These are phyloP conservation scores for Drosophila anomalata DNA, from an alignment of 2,888 invertebrate species.

Conservation along the genomic window DNA sequence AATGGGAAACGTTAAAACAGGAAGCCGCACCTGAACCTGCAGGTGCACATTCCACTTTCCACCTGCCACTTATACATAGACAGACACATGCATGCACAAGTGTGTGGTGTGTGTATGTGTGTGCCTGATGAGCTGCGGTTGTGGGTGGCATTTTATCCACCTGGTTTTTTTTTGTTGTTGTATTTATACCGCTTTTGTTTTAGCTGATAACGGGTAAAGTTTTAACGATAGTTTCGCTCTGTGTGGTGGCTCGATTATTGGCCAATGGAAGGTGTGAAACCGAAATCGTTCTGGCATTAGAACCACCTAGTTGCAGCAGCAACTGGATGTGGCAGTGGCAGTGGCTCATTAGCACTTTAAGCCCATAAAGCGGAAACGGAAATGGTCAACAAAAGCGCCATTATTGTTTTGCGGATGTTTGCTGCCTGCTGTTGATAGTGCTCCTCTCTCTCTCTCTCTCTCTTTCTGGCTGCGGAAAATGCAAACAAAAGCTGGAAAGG, in stretches of 20 bases:
- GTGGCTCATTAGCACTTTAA: constrained; percentile 75
- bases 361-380: constrained; percentile 74
- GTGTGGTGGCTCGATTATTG: constrained; percentile 21
- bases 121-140: constrained; percentile 27
- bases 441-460: background rate
- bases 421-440: constrained; percentile 67
- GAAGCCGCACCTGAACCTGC: constrained; percentile 35
- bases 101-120: constrained; percentile 7
- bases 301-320: constrained; percentile 36
- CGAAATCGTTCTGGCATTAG: constrained; percentile 31
- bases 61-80: background rate
- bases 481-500: constrained; percentile 33
- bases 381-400: constrained; percentile 78
- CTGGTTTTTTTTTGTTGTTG: constrained; percentile 3
- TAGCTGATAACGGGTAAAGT: constrained; percentile 10
- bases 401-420: constrained; percentile 76
- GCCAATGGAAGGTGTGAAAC: constrained; percentile 36
- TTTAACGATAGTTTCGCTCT: constrained; percentile 23
- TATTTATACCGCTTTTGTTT: background rate
- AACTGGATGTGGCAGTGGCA: constrained; percentile 46
- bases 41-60: constrained; percentile 11
- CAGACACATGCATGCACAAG: background rate
- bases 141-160: constrained; percentile 18
- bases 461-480: constrained; percentile 33
- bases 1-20: constrained; percentile 33